Percentiles rank a stretch among this genome's conserved stretches.
These are phyloP conservation scores for Petrocephalus schoutedeni DNA, from an alignment of 2,797 vertebrate species.

Conservation along the genomic window DNA sequence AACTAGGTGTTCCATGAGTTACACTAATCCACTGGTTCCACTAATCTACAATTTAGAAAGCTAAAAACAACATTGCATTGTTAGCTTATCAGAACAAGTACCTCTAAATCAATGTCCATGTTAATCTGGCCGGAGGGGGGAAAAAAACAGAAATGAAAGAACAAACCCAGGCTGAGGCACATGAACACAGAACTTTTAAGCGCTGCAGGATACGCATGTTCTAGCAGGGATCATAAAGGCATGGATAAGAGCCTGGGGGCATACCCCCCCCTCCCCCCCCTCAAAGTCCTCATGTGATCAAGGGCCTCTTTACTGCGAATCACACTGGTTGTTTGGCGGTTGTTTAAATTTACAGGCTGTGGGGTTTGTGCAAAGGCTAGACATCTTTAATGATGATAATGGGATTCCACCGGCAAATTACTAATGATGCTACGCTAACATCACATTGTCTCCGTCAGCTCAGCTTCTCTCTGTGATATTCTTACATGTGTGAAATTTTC, in stretches of 20 bases:
- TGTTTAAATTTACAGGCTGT: neutral
- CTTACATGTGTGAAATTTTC: slow-evolving; percentile 49
- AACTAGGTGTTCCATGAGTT: neutral
- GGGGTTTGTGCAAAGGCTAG: neutral
- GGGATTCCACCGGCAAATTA: neutral
- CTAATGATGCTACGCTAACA: neutral
- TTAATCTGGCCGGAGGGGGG: neutral
- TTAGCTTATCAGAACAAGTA: neutral
- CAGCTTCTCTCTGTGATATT: slow-evolving; percentile 53
- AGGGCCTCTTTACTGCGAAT: neutral
- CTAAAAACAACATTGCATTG: neutral
- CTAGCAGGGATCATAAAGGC: neutral
- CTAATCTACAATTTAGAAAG: slow-evolving; percentile 3
- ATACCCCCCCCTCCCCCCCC: neutral
- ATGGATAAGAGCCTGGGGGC: neutral
- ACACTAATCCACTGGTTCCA: neutral
- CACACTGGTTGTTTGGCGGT: neutral
- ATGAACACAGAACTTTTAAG: neutral
- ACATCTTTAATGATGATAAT: neutral
- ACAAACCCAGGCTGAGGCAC: neutral
- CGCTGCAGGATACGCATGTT: neutral
- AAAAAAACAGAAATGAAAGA: neutral
- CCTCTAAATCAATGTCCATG: slow-evolving; percentile 1
- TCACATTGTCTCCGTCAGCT: slow-evolving; percentile 34
- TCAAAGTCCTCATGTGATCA: neutral